Base-by-base conservation (phyloP, 1,140 invertebrate species). In the Drosophila ananassae region DNA sequence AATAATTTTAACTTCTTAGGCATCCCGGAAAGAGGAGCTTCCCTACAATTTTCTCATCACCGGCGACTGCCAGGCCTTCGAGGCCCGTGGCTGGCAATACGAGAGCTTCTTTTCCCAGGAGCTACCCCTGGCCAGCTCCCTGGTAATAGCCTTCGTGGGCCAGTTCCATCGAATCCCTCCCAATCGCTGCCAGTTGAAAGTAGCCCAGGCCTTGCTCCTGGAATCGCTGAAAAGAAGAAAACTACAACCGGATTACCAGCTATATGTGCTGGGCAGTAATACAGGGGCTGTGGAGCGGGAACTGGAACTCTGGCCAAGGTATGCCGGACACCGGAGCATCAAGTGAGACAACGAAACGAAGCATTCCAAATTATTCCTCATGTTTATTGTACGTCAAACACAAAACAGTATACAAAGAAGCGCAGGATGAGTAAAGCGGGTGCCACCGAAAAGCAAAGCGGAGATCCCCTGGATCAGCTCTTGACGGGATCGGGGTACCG, bases 41-140 rank as follows among this genome's bases (percentile, higher is more conserved):
- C 90, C 89, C 1, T 92, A 83, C 25, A 92, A 91, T 32, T 92
- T 91, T 24, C 52, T 92, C 2, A 76, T 92, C 44, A 68, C 82
- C 0, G 77, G 89, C 6, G 83, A 92, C 57, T 89, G 89, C 25
- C 72, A 77, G 54, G 58, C 69, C 0, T 92, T 89, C 30, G 90
- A 91, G 67, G 83, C 75, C 12, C 61, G 78, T 5, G 91, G 91
- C 17, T 92, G 91, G 91, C 52, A 52, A 2, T 79, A 89, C 52
- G 56, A 60, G 50, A 91, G 78, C 52, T 51, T 63, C 44, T 67
- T 52, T 5, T 30, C 60, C 2, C 28, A 0, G 2, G 28, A 34
- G 9, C 39, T 91, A 24, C 76, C 76, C 1, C 67, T 77, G 32
- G 50, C 54, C 3, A 68, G 54, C 10, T 78, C 89, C 0, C 30